Conservation (phyloP, 2,888 invertebrate species). For the Aleiodes leptofemur region DNA sequence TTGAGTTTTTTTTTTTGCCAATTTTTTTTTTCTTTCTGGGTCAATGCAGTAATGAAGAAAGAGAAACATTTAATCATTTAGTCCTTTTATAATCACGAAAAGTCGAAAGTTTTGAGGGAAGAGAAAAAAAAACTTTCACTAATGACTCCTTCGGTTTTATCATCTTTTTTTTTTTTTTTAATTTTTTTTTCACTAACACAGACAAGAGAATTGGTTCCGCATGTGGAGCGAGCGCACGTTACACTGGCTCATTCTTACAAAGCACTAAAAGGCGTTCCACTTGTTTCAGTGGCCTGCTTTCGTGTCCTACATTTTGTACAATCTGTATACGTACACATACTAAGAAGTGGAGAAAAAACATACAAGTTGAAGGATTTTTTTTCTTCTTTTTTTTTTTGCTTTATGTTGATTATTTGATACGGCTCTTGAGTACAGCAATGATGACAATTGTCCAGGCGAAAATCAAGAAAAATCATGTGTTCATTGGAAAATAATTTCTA, state of each 20-base stretch:
- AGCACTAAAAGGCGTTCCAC: constrained; percentile 73
- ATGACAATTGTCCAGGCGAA: background rate
- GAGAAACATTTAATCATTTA: background rate
- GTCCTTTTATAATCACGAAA: background rate
- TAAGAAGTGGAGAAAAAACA: constrained; percentile 18
- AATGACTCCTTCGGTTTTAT: constrained; percentile 40
- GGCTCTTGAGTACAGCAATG: constrained; percentile 13
- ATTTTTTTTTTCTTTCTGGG: background rate
- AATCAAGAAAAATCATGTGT: constrained; percentile 6
- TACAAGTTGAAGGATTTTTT: constrained; percentile 21
- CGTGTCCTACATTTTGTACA: constrained; percentile 70
- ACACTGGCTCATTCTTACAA: constrained; percentile 43
- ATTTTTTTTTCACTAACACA: constrained; percentile 10
- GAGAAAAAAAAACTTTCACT: constrained; percentile 44
- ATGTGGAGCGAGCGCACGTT: constrained; percentile 40
- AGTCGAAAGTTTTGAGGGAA: constrained; percentile 13
- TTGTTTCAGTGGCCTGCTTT: constrained; percentile 75
- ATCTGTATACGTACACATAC: constrained; percentile 31
- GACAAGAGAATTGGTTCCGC: constrained; percentile 7
- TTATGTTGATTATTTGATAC: constrained; percentile 2
- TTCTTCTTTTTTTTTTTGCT: background rate
- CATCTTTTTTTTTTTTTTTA: constrained; percentile 13
- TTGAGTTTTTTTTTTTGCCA: background rate
- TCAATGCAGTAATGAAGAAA: background rate
- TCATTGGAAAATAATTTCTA: background rate